Evolutionary conservation across 2,113 vertebrate genomes (phyloP).

Genomic region (Antechinus flavipes): DNA sequence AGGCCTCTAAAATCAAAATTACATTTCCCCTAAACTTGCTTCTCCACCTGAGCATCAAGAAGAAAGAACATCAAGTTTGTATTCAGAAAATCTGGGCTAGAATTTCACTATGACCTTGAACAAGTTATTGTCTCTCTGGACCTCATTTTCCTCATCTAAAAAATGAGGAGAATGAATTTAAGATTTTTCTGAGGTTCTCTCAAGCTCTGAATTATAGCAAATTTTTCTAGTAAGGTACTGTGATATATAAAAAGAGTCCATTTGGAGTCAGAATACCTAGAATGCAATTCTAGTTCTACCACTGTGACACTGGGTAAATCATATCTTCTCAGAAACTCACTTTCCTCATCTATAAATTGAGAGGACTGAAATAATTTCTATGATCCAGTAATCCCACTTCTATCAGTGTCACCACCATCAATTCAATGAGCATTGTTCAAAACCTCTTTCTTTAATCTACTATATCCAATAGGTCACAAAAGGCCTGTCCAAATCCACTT

Average conservation of each 20-base stretch:
- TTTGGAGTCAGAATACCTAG: neutral
- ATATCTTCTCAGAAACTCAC: neutral
- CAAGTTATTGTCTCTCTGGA: neutral
- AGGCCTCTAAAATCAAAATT: neutral
- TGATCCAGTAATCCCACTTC: neutral
- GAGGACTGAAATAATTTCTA: neutral
- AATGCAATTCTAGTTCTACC: neutral
- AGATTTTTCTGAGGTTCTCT: neutral
- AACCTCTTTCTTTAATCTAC: neutral
- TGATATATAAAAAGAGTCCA: neutral
- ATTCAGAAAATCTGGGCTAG: neutral
- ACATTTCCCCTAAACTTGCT: neutral
- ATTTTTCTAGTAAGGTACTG: neutral
- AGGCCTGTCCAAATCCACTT: neutral
- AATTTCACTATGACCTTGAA: neutral
- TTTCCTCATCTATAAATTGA: neutral
- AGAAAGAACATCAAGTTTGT: neutral
- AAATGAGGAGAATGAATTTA: neutral
- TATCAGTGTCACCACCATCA: neutral
- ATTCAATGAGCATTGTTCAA: neutral
- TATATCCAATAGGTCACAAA: neutral
- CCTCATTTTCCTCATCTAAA: neutral
- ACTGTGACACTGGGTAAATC: neutral
- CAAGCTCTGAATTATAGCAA: neutral
- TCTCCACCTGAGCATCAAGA: neutral